These are phyloP conservation scores for Rhadinocentrus ornatus DNA, from an alignment of 2,797 vertebrate genomes.

Conservation along the genomic window DNA sequence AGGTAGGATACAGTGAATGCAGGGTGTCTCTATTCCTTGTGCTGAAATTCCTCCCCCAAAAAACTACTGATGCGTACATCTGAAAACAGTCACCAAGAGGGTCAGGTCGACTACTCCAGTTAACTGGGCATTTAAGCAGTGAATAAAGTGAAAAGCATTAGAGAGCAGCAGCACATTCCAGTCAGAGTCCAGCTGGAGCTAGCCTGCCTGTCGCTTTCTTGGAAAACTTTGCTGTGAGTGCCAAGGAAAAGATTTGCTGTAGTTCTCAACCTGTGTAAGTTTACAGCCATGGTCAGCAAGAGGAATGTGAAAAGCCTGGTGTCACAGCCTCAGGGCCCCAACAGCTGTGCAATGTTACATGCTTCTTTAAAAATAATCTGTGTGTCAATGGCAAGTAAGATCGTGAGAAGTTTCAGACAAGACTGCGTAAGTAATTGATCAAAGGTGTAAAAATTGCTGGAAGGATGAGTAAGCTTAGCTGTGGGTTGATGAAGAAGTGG, in stretches of 20 bases:
- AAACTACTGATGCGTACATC: constrained; percentile 54
- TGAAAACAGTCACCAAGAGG: constrained; percentile 51
- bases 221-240: constrained; percentile 50
- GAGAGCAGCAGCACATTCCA: constrained; percentile 53
- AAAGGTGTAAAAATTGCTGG: background rate
- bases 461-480: background rate
- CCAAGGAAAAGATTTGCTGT: constrained; percentile 61
- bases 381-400: constrained; percentile 36
- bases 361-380: constrained; percentile 41
- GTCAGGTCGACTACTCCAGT: constrained; percentile 65
- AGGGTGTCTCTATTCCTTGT: constrained; percentile 37
- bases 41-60: constrained; percentile 16
- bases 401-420: constrained; percentile 22
- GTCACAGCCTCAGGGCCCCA: constrained; percentile 47
- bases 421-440: constrained; percentile 7
- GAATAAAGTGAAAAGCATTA: constrained; percentile 51
- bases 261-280: constrained; percentile 56
- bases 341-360: constrained; percentile 74
- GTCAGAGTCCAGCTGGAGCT: constrained; percentile 60
- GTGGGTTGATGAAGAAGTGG: background rate
- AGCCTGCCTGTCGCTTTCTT: constrained; percentile 34
- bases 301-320: constrained; percentile 71
- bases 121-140: constrained; percentile 63
- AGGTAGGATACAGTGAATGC: constrained; percentile 24
- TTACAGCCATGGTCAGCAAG: constrained; percentile 60